Percentiles rank a stretch among this genome's conserved stretches.
Conservation (phyloP, 2,888 invertebrate species). For the Cantharis lateralis region DNA sequence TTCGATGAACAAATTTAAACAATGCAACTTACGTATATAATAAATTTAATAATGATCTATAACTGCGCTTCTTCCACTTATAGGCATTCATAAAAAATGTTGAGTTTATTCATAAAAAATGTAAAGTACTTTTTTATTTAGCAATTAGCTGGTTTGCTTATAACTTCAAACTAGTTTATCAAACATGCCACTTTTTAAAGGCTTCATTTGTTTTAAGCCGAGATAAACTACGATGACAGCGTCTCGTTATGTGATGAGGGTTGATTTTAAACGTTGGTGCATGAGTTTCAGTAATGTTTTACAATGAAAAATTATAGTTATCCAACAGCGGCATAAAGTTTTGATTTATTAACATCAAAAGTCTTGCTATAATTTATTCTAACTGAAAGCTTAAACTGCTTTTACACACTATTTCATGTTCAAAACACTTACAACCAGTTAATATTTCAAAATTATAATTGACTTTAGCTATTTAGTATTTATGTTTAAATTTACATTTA, state of each 20-base stretch:
- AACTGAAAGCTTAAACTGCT: constrained; percentile 3
- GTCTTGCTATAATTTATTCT: constrained; percentile 15
- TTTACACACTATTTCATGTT: background rate
- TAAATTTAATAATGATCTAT: background rate
- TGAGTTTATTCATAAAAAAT: background rate
- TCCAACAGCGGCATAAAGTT: constrained; percentile 13
- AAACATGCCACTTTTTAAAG: constrained; percentile 26
- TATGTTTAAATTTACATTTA: background rate
- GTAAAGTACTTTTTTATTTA: background rate
- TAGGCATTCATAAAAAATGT: background rate
- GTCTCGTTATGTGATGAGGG: constrained; percentile 33
- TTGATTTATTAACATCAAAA: constrained; percentile 26
- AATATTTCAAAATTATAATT: background rate
- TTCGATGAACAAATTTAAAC: too few relatives aligned
- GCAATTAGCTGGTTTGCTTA: background rate
- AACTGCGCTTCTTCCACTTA: background rate
- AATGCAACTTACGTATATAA: background rate
- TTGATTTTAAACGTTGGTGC: constrained; percentile 19
- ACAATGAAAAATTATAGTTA: constrained; percentile 28
- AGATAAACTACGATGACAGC: constrained; percentile 33
- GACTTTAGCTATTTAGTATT: background rate
- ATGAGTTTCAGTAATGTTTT: constrained; percentile 26
- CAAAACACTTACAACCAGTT: background rate
- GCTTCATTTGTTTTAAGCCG: constrained; percentile 33
- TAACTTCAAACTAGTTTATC: constrained; percentile 24